phyloP scores from a whole-genome alignment of 1,140 invertebrate species.

The Oreohelix idahoensis region DNA sequence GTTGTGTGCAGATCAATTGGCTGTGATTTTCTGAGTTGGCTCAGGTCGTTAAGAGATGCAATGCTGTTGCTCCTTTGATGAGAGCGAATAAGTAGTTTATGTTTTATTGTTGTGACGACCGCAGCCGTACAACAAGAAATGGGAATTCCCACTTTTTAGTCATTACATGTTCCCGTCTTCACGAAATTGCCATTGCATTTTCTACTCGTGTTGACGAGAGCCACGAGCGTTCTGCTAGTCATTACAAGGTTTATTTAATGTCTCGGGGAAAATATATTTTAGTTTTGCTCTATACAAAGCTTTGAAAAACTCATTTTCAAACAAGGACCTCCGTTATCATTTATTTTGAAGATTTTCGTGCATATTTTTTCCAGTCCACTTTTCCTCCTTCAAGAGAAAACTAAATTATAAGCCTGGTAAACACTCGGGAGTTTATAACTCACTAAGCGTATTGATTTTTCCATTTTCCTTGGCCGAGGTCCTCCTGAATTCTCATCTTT shows the following conservation, averaged over 20 bases:
- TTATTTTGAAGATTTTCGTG: not conserved
- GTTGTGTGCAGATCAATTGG: too few species aligned
- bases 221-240: not conserved
- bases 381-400: not conserved
- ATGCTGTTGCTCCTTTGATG: too few species aligned
- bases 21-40: too few species aligned
- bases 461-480: conserved; percentile 1
- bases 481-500: conserved; percentile 32
- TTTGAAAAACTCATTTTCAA: not conserved
- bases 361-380: not conserved
- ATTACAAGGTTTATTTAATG: not conserved
- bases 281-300: not conserved
- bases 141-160: not conserved
- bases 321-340: not conserved
- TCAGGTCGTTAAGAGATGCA: too few species aligned
- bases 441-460: conserved; percentile 37
- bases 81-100: too few species aligned
- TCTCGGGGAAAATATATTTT: not conserved
- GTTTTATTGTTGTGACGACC: too few species aligned
- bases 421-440: conserved; percentile 25
- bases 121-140: not conserved
- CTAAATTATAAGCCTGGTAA: conserved; percentile 30
- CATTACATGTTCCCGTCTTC: not conserved
- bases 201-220: not conserved
- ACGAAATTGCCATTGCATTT: not conserved